phyloP scores from a whole-genome alignment of 2,888 invertebrate species.

The Drosophila sordidula region DNA sequence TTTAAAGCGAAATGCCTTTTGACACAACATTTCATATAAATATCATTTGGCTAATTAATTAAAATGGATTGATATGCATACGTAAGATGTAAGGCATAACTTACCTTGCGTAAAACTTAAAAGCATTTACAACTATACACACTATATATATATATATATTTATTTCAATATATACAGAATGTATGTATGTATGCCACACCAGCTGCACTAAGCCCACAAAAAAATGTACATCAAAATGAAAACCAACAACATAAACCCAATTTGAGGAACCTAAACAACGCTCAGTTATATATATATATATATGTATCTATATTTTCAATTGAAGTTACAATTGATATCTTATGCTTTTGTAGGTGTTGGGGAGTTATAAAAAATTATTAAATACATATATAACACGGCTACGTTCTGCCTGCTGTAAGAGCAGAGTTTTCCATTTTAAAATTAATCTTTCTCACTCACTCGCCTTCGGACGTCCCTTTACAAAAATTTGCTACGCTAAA shows the following conservation, averaged over 20 bases:
- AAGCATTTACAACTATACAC: constrained; percentile 53
- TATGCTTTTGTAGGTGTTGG: constrained; percentile 31
- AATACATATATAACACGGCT: constrained; percentile 53
- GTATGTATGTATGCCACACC: constrained; percentile 37
- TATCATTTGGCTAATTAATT: constrained; percentile 22
- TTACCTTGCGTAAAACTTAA: constrained; percentile 60
- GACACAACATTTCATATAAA: constrained; percentile 15
- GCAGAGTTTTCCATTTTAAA: constrained; percentile 28
- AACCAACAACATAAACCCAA: constrained; percentile 8
- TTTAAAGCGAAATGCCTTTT: constrained; percentile 15
- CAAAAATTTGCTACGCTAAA: constrained; percentile 53
- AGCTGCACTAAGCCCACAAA: constrained; percentile 45
- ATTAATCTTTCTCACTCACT: constrained; percentile 35
- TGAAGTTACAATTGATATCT: constrained; percentile 48
- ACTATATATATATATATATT: constrained; percentile 24
- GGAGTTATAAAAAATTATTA: constrained; percentile 49
- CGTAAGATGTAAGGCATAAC: constrained; percentile 50
- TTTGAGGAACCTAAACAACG: constrained; percentile 33
- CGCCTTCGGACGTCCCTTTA: constrained; percentile 33
- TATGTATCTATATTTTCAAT: constrained; percentile 38
- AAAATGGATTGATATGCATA: constrained; percentile 43
- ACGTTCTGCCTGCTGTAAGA: constrained; percentile 13
- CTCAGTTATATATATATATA: constrained; percentile 27
- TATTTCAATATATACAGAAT: constrained; percentile 16
- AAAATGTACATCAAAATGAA: constrained; percentile 1